Evolutionary conservation across 2,797 vertebrate genomes (phyloP), one percentile per base, ranked within the genome.

Genomic region (Carduelis carduelis): DNA sequence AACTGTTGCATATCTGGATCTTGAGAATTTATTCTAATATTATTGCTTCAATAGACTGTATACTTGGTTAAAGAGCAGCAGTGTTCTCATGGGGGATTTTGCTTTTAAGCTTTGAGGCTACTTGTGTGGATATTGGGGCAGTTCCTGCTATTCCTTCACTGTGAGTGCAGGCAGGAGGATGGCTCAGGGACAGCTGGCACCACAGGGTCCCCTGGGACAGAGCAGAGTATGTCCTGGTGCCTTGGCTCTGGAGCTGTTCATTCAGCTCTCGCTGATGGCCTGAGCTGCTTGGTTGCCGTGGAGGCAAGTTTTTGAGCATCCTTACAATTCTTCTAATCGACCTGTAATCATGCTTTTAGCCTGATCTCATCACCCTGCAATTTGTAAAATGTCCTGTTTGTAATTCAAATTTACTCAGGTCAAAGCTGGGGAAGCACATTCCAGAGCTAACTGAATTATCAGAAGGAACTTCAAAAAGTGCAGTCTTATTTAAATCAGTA

Each of bases 251-350:
- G 69, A 47, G 43, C 39, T 2, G 0, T 22, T 72, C 17, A 3
- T 50, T 78, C 44, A 53, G 63, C 59, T 43, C 2, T 0, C 0
- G 0, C 46, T 50, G 61, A 30, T 14, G 75, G 76, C 46, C 39
- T 11, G 68, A 68, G 39, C 64, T 83, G 57, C 56, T 56, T 32
- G 30, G 11, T 26, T 41, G 34, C 68, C 5, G 0, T 37, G 46
- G 43, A 83, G 47, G n/a, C 81, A 28, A 20, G 26, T 27, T 85
- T 82, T 43, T 57, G 27, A 78, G 50, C 66, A n/a, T 63, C 55
- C 1, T 46, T 59, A 7, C 9, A 3, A 0, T 71, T 83, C 68
- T 84, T 65, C 60, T 68, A 19, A 65, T 68, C 0, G 11, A 32
- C 30, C 16, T 75, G 39, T 35, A 68, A 23, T 83, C 76, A 30